Evolutionary conservation across 2,113 vertebrate genomes (phyloP), one percentile per base, ranked within the genome.

Genomic region (Hyla sarda): DNA sequence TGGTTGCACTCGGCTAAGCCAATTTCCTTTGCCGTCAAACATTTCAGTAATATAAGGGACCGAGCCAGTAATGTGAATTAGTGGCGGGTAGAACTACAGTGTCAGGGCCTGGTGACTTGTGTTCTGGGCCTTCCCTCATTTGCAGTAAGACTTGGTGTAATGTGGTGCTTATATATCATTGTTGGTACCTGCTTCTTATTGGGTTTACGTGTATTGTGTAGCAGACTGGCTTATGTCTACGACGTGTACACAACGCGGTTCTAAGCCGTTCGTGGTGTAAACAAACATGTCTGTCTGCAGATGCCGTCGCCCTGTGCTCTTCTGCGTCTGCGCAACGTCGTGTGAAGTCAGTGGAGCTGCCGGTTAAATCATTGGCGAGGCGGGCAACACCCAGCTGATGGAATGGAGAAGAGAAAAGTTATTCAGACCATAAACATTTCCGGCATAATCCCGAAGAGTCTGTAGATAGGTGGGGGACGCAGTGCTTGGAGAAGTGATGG

Each of bases 21-120:
- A 52, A 83, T 72, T 83, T 83, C 82, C 82, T 83, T 48, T 56
- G 45, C 67, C 65, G 30, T 72, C 62, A 52, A 52, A 17, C 67
- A 25, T 54, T n/a, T 73, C 10, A 69, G 17, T 81, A 62, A 81
- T 81, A 72, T 56, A n/a, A 73, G 82, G 28, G 47, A 23, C 47
- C 32, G 60, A n/a, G 14, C 60, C 25, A 16, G 54, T 50, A 30
- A 50, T 58, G 10, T 47, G 34, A 47, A 79, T 58, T 41, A n/a
- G 56, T 81, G n/a, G 5, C 12, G 52, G 5, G 52, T 58, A 13
- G 58, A n/a, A n/a, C 10, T 13, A 7, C 76, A 58, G 76, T 79
- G 56, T 45, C 45, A 3, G 73, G 13, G 56, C 16, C 11, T 3
- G 17, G 13, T 17, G 34, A 16, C 21, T 37, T n/a, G 32, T 77